Evolutionary conservation across 1,140 invertebrate genomes (phyloP).

Genomic region (Zaprionus taronus): DNA sequence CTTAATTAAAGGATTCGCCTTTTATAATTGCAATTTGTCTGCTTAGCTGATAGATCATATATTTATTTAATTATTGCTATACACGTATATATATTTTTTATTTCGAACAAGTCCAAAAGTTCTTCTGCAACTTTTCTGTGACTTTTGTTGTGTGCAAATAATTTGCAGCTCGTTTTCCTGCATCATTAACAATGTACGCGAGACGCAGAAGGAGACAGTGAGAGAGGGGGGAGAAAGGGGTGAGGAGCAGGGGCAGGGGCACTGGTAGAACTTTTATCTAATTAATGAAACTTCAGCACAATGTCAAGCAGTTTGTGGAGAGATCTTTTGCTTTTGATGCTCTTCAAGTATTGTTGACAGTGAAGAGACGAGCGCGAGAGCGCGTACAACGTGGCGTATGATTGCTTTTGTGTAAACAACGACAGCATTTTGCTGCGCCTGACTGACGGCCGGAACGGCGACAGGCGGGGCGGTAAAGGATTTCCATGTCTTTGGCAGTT

Average conservation of each 20-base stretch:
- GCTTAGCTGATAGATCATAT: slow-evolving; percentile 9
- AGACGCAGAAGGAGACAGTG: not conserved
- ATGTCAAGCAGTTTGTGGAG: slow-evolving; percentile 55
- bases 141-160: slow-evolving; percentile 81
- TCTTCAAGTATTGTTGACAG: slow-evolving; percentile 70
- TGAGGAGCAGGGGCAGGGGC: not conserved
- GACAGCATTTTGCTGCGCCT: slow-evolving; percentile 31
- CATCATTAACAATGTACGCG: slow-evolving; percentile 74
- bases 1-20: slow-evolving; percentile 23
- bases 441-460: not conserved
- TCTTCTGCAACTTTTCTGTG: slow-evolving; percentile 58
- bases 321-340: slow-evolving; percentile 56
- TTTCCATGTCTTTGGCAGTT: slow-evolving; percentile 58
- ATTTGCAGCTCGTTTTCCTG: slow-evolving; percentile 79
- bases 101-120: slow-evolving; percentile 29
- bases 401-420: slow-evolving; percentile 83
- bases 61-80: slow-evolving; percentile 2
- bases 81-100: not conserved
- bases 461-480: not conserved
- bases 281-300: slow-evolving; percentile 84
- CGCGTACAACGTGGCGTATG: slow-evolving; percentile 73
- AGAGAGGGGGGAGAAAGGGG: not conserved
- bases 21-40: slow-evolving; percentile 28
- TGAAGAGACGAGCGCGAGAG: slow-evolving; percentile 58
- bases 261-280: slow-evolving; percentile 78